phyloP scores from a whole-genome alignment of 2,888 invertebrate species.

The Deilephila porcellus region DNA sequence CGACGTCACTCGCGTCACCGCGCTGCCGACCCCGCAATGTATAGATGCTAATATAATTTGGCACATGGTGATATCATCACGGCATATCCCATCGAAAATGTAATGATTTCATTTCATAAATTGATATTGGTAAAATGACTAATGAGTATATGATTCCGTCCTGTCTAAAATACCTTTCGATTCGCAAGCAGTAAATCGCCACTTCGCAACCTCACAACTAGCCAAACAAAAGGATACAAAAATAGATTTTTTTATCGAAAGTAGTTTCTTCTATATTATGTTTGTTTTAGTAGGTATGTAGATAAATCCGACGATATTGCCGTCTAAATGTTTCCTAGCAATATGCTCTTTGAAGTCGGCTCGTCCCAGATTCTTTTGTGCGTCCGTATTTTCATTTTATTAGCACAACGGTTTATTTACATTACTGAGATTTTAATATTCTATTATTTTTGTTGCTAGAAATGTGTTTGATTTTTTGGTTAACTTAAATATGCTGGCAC shows the following conservation, averaged over 20 bases:
- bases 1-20: constrained; percentile 2
- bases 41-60: background rate
- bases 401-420: constrained; percentile 2
- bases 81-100: background rate
- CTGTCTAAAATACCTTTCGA: background rate
- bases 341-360: constrained; percentile 19
- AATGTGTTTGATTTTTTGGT: background rate
- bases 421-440: background rate
- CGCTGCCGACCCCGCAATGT: too few species aligned
- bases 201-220: background rate
- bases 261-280: background rate
- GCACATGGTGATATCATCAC: background rate
- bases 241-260: background rate
- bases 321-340: background rate
- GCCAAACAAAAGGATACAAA: background rate
- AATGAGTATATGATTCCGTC: too few species aligned
- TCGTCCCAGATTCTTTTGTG: constrained; percentile 10
- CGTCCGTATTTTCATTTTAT: background rate
- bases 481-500: background rate
- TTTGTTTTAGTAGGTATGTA: constrained; percentile 6
- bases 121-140: background rate
- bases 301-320: constrained; percentile 11
- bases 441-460: background rate
- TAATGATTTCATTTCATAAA: background rate
- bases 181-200: background rate